Evolutionary conservation across 2,888 invertebrate genomes (phyloP).

Genomic region (Morpho helenor): DNA sequence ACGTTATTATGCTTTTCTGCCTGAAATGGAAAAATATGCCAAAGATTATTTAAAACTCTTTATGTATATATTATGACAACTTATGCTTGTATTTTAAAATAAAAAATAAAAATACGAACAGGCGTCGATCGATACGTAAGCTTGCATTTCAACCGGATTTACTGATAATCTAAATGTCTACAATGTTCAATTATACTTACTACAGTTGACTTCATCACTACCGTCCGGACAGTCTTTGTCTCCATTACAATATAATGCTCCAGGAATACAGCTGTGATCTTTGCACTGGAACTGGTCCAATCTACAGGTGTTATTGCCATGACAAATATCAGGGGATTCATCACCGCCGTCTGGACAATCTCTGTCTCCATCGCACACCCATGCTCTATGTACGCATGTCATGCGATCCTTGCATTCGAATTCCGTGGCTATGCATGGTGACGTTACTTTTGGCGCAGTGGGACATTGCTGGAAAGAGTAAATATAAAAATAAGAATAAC

Average conservation of each 20-base stretch:
- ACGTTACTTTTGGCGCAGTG: slow-evolving; percentile 68
- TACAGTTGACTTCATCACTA: slow-evolving; percentile 92
- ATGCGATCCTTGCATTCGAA: slow-evolving; percentile 89
- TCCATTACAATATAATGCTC: slow-evolving; percentile 90
- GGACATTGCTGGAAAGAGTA: slow-evolving; percentile 80
- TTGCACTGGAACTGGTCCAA: slow-evolving; percentile 93
- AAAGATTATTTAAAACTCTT: too few species aligned
- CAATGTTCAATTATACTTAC: slow-evolving; percentile 61
- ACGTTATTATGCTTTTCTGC: too few species aligned
- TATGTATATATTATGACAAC: too few species aligned
- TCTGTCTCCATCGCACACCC: slow-evolving; percentile 91
- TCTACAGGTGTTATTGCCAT: slow-evolving; percentile 88
- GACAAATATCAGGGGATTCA: slow-evolving; percentile 81
- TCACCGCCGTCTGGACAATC: slow-evolving; percentile 92
- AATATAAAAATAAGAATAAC: neutral
- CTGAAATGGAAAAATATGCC: too few species aligned
- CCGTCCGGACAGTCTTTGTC: slow-evolving; percentile 89
- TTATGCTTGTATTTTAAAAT: too few species aligned
- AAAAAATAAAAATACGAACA: too few species aligned
- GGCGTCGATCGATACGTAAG: too few species aligned
- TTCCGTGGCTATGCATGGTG: slow-evolving; percentile 85
- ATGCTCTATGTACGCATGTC: slow-evolving; percentile 88
- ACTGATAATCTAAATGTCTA: too few species aligned
- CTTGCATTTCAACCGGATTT: too few species aligned
- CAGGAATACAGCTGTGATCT: slow-evolving; percentile 88